A percentile compares a stretch with the other conserved stretches of the same genome.
Conservation (phyloP, 2,888 invertebrate species). For the Helicoverpa assulta region DNA sequence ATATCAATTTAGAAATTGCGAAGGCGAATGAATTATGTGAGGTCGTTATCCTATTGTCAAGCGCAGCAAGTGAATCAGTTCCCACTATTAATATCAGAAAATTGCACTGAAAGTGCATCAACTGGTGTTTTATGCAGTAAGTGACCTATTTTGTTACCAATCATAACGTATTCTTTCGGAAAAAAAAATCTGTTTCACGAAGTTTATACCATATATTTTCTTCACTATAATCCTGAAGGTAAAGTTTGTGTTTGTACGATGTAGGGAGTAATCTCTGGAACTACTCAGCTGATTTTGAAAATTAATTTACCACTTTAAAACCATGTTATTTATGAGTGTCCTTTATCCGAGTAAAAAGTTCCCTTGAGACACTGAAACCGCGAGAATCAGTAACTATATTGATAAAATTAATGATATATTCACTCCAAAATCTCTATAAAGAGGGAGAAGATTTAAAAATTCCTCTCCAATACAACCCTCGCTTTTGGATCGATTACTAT, state of each 20-base stretch:
- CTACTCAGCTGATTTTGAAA: no score
- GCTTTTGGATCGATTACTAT: conserved; percentile 81
- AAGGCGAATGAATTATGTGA: conserved; percentile 31
- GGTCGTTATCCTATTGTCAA: conserved; percentile 31
- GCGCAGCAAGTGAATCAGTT: conserved; percentile 16
- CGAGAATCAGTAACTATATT: no score
- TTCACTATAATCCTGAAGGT: no score
- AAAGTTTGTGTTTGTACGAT: no score
- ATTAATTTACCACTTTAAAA: no score
- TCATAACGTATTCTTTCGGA: neutral
- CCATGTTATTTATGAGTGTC: no score
- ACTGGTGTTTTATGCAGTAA: conserved; percentile 5
- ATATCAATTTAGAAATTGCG: conserved; percentile 48
- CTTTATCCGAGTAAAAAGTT: no score
- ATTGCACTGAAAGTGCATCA: conserved; percentile 30
- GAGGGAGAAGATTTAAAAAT: conserved; percentile 52
- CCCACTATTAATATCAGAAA: conserved; percentile 28
- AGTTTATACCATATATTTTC: no score
- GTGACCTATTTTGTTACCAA: neutral
- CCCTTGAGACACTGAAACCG: no score
- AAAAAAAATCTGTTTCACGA: neutral
- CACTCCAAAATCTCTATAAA: conserved; percentile 11
- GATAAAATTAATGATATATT: conserved; percentile 24
- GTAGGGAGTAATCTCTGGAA: no score
- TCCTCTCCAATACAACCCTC: conserved; percentile 69